phyloP scores from a whole-genome alignment of 1,140 invertebrate genomes.

The Dreissena rostriformis region DNA sequence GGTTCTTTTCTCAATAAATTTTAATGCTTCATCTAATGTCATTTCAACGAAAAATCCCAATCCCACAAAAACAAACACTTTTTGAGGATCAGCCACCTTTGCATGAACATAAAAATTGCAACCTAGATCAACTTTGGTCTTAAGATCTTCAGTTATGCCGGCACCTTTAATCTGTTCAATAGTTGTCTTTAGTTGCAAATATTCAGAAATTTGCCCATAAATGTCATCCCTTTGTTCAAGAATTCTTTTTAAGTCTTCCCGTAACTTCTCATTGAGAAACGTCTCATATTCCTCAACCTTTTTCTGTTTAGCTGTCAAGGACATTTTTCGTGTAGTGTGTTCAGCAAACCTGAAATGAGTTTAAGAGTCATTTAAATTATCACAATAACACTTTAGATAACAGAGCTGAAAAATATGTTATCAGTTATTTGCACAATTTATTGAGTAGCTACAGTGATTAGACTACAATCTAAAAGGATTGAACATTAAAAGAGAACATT shows the following conservation, averaged over 20 bases:
- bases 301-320: not conserved
- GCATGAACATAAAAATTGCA: slow-evolving; percentile 85
- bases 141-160: slow-evolving; percentile 85
- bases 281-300: slow-evolving; percentile 72
- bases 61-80: slow-evolving; percentile 88
- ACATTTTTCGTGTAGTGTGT: not conserved
- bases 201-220: slow-evolving; percentile 88
- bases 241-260: slow-evolving; percentile 83
- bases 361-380: too few relatives aligned
- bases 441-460: too few relatives aligned
- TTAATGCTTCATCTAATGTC: slow-evolving; percentile 86
- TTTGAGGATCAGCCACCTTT: slow-evolving; percentile 85
- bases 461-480: too few relatives aligned
- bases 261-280: slow-evolving; percentile 75
- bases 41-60: slow-evolving; percentile 90
- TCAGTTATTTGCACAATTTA: too few relatives aligned
- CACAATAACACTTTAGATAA: too few relatives aligned
- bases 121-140: slow-evolving; percentile 90
- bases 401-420: too few relatives aligned
- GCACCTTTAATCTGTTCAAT: slow-evolving; percentile 82
- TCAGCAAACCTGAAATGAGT: too few relatives aligned
- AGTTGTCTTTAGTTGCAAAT: slow-evolving; percentile 85
- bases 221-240: slow-evolving; percentile 85
- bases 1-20: slow-evolving; percentile 87
- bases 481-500: too few relatives aligned